Percentiles rank a stretch among this genome's conserved stretches.
Evolutionary conservation across 2,113 vertebrate genomes (phyloP).

Genomic region (Otolemur garnettii): DNA sequence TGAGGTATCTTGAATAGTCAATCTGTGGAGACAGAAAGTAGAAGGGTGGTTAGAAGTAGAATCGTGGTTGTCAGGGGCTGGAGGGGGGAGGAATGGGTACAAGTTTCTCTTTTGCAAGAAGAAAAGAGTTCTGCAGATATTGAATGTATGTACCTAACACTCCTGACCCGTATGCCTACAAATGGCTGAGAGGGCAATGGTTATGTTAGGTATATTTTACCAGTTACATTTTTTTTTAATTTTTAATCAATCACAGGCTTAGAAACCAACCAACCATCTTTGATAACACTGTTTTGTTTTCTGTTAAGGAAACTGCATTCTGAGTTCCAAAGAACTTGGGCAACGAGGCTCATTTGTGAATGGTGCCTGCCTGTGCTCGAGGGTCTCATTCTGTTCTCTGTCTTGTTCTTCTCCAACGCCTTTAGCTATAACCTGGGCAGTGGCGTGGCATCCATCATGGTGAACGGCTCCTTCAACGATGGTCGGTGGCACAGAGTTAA

Average conservation of each 20-base stretch:
- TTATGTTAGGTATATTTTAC: neutral
- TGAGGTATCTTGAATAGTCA: neutral
- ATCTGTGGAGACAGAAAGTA: neutral
- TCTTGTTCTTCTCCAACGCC: neutral
- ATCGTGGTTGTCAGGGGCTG: neutral
- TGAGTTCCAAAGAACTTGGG: neutral
- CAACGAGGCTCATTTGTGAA: neutral
- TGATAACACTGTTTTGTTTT: neutral
- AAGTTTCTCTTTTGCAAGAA: neutral
- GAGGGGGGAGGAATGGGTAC: rapidly evolving
- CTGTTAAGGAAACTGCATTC: neutral
- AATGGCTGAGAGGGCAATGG: neutral
- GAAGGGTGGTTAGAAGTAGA: neutral
- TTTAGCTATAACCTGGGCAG: slow-evolving; percentile 97
- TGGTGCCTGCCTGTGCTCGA: neutral
- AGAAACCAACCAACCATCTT: neutral
- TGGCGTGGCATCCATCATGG: slow-evolving; percentile 88
- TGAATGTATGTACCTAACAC: neutral
- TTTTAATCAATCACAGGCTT: neutral
- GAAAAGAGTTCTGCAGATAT: neutral
- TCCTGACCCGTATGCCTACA: neutral
- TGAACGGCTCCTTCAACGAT: slow-evolving; percentile 95
- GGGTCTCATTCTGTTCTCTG: neutral
- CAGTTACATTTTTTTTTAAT: neutral
- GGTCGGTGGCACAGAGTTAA: slow-evolving; percentile 97